Conservation (phyloP, 2,888 invertebrate species). For the Tenodera sinensis region DNA sequence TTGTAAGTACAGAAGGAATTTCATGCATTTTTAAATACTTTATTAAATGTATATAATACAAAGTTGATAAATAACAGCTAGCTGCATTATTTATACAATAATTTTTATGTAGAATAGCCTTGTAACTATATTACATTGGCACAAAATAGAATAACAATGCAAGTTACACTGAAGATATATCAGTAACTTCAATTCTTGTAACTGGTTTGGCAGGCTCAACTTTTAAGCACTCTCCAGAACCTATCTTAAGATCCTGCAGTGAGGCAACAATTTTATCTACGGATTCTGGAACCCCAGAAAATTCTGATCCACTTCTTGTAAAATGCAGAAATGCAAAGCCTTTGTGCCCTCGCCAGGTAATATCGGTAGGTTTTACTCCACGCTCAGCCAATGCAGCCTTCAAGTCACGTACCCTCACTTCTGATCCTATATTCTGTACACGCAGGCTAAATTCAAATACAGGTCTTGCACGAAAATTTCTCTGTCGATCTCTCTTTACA, state of each 20-base stretch:
- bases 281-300: conserved; percentile 39
- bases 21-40: background rate
- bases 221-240: conserved; percentile 41
- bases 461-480: conserved; percentile 45
- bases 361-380: conserved; percentile 70
- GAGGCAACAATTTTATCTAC: conserved; percentile 51
- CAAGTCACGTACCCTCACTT: conserved; percentile 68
- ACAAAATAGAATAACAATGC: background rate
- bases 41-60: background rate
- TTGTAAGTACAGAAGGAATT: background rate
- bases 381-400: conserved; percentile 69
- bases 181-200: conserved; percentile 51
- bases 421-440: conserved; percentile 69
- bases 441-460: conserved; percentile 41
- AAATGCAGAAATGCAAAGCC: conserved; percentile 74
- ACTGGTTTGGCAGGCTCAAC: conserved; percentile 51
- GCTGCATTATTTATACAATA: no score
- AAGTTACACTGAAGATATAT: conserved; percentile 46
- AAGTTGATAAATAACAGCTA: no score
- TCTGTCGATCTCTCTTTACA: conserved; percentile 39
- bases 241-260: conserved; percentile 47
- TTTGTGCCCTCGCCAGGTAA: conserved; percentile 58
- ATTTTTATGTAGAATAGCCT: background rate
- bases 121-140: background rate
- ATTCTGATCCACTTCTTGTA: conserved; percentile 52